Evolutionary conservation across 2,113 vertebrate genomes (phyloP), one percentile per base, ranked within the genome.

Genomic region (Elaphurus davidianus): DNA sequence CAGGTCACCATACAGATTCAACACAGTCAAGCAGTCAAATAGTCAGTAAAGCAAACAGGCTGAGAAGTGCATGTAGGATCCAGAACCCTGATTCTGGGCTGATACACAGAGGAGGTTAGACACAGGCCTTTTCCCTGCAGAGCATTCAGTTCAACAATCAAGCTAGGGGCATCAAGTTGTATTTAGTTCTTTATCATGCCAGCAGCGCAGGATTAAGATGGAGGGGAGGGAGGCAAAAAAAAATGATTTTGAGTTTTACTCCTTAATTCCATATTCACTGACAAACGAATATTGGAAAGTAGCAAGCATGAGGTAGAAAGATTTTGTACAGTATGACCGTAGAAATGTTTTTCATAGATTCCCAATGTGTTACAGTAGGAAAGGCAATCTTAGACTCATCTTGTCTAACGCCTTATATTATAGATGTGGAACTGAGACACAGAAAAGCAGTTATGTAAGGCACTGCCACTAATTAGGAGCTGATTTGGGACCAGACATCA

Each of bases 71-170:
- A 3, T 1, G 1, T 14, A 40, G 59, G 54, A 30, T 82, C 47
- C 0, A 0, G 87, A 97, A 71, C 74, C 67, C 89, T 0, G 1
- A 14, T 62, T 92, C 81, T 83, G 60, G 21, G 13, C 21, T 40
- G 11, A 84, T 45, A 76, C 55, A 74, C 36, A 86, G 25, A 85
- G 43, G 36, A 96, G 85, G 96, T 92, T 71, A 94, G 67, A 92
- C 67, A 89, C 0, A 30, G 47, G 30, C 3, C 59, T 33, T 90
- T 94, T 87, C 96, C 50, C 55, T 52, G 23, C 23, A 84, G 55
- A 88, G 64, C 27, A 96, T 85, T 86, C 33, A 88, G 67, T 85
- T 97, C 96, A 95, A 7, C 57, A 88, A 85, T 88, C 81, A 83
- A 96, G 88, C 17, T 1, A 0, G 45, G 40, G 45, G 30, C 9